Evolutionary conservation across 2,888 invertebrate species (phyloP).

Genomic region (Agonopterix heracliana): DNA sequence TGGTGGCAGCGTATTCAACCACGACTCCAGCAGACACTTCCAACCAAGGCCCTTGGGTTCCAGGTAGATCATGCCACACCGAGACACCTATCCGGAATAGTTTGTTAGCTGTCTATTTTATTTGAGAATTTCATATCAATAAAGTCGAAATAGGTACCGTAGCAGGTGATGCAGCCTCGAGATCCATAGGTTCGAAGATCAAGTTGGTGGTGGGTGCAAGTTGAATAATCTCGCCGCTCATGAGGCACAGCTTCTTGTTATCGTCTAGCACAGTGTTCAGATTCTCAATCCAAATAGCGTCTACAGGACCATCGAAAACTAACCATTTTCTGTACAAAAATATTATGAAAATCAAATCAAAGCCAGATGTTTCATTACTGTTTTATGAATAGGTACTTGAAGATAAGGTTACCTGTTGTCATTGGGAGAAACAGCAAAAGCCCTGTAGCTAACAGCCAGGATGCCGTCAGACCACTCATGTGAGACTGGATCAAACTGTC

Average conservation of each 20-base stretch:
- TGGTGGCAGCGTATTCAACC: conserved; percentile 86
- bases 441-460: conserved; percentile 87
- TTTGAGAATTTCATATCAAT: no score
- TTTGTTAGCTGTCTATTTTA: no score
- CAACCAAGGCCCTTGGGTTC: conserved; percentile 94
- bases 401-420: conserved; percentile 76
- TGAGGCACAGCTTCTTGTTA: conserved; percentile 96
- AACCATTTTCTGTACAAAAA: conserved; percentile 86
- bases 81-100: conserved; percentile 79
- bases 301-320: conserved; percentile 96
- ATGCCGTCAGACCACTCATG: conserved; percentile 97
- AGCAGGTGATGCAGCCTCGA: conserved; percentile 95
- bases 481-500: conserved; percentile 94
- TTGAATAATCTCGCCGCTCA: conserved; percentile 98
- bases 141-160: conserved; percentile 70
- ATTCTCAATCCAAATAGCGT: conserved; percentile 98
- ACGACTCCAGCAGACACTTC: conserved; percentile 90
- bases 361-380: no score
- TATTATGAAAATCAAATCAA: no score
- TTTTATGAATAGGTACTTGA: no score
- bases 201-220: conserved; percentile 92
- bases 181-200: conserved; percentile 96
- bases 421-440: conserved; percentile 84
- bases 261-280: conserved; percentile 97
- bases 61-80: conserved; percentile 98